Evolutionary conservation across 2,888 invertebrate species (phyloP).

Genomic region (Patella pellucida): DNA sequence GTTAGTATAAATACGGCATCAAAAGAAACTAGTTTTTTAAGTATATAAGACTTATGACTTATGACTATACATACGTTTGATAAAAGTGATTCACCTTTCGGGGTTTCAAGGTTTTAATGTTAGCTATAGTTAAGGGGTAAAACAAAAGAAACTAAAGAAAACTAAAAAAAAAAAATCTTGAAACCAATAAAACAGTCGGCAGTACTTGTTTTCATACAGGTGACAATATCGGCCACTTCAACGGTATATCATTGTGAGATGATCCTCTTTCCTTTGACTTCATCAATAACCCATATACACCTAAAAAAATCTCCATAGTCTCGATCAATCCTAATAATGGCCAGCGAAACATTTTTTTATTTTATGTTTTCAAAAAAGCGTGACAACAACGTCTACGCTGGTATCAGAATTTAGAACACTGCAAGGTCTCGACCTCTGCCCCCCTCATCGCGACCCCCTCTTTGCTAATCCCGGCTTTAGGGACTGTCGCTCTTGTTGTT

Average conservation of each 20-base stretch:
- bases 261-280: background rate
- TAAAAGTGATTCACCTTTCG: no score
- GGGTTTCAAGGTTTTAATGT: no score
- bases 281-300: background rate
- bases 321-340: background rate
- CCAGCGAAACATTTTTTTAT: no score
- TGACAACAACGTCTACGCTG: background rate
- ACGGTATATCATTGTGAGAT: background rate
- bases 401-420: conserved; percentile 1
- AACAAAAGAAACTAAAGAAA: no score
- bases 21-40: no score
- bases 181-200: no score
- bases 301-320: background rate
- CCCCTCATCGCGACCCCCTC: background rate
- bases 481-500: background rate
- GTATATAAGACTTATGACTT: no score
- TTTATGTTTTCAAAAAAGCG: background rate
- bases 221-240: background rate
- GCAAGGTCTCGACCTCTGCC: conserved; percentile 1
- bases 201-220: no score
- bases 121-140: no score
- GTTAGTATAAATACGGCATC: no score
- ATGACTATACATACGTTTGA: no score
- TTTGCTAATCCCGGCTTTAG: conserved; percentile 5
- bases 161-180: no score